These are phyloP conservation scores for Barnardius zonarius DNA, from an alignment of 2,113 vertebrate species.

Conservation along the genomic window DNA sequence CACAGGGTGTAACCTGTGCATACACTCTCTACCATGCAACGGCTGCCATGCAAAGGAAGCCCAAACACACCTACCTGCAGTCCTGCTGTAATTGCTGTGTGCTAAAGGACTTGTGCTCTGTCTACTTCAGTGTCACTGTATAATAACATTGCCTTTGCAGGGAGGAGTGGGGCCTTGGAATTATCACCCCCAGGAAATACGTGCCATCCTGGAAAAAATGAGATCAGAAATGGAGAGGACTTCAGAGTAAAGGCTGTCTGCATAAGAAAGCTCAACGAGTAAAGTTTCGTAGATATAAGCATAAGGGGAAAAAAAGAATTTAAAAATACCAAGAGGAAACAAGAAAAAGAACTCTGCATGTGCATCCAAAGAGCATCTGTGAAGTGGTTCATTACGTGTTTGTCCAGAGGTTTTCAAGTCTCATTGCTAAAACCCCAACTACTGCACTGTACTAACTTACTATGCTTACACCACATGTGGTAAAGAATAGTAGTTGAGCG, in stretches of 20 bases:
- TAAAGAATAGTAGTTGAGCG: background rate
- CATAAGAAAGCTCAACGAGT: background rate
- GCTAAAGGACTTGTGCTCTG: background rate
- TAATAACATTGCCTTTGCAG: constrained; percentile 69
- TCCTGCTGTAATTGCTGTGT: background rate
- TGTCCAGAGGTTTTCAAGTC: background rate
- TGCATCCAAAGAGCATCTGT: background rate
- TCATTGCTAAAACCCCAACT: background rate
- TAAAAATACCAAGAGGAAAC: background rate
- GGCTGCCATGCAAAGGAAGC: background rate
- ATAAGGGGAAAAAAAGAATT: background rate
- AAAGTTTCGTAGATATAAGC: background rate
- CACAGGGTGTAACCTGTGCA: background rate
- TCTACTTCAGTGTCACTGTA: background rate
- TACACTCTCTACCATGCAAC: background rate
- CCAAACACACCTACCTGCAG: background rate
- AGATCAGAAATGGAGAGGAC: background rate
- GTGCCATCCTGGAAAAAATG: constrained; percentile 79
- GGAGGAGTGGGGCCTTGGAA: constrained; percentile 84
- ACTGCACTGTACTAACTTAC: background rate
- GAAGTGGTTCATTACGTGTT: background rate
- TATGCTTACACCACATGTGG: background rate
- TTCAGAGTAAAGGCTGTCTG: background rate
- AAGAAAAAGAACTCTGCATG: background rate
- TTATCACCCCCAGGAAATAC: constrained; percentile 84